These are phyloP conservation scores for Rhorus exstirpatorius DNA, from an alignment of 2,888 invertebrate genomes.

Conservation along the genomic window DNA sequence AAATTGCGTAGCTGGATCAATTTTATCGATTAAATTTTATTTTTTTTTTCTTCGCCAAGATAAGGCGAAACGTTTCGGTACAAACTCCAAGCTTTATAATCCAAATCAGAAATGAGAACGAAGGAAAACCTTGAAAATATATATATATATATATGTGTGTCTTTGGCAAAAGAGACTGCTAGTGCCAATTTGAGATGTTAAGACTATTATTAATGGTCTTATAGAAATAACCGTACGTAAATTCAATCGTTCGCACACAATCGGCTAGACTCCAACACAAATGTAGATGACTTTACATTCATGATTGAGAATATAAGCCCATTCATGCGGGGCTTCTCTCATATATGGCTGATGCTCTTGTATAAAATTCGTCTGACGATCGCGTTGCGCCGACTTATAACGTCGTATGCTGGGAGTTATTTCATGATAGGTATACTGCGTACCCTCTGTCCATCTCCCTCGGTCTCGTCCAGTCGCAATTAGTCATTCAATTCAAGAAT, in stretches of 20 bases:
- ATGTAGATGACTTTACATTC: slow-evolving; percentile 62
- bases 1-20: not conserved
- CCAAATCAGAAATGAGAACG: not conserved
- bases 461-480: slow-evolving; percentile 76
- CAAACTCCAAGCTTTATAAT: slow-evolving; percentile 36
- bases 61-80: slow-evolving; percentile 20
- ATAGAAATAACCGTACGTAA: slow-evolving; percentile 58
- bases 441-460: slow-evolving; percentile 1
- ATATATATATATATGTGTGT: not conserved
- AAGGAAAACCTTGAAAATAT: no score
- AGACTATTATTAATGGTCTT: slow-evolving; percentile 66
- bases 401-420: slow-evolving; percentile 65
- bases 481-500: slow-evolving; percentile 78
- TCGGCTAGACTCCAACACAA: slow-evolving; percentile 61
- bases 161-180: not conserved
- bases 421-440: slow-evolving; percentile 73
- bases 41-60: not conserved
- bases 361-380: slow-evolving; percentile 73
- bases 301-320: slow-evolving; percentile 79
- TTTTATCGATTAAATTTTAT: not conserved
- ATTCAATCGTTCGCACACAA: slow-evolving; percentile 64
- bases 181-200: slow-evolving; percentile 29
- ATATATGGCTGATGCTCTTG: slow-evolving; percentile 38
- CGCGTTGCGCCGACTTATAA: slow-evolving; percentile 77
- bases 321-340: slow-evolving; percentile 76